Percentiles rank a stretch among this genome's conserved stretches.
Evolutionary conservation across 2,888 invertebrate species (phyloP).

Genomic region (Argynnis bischoffii): DNA sequence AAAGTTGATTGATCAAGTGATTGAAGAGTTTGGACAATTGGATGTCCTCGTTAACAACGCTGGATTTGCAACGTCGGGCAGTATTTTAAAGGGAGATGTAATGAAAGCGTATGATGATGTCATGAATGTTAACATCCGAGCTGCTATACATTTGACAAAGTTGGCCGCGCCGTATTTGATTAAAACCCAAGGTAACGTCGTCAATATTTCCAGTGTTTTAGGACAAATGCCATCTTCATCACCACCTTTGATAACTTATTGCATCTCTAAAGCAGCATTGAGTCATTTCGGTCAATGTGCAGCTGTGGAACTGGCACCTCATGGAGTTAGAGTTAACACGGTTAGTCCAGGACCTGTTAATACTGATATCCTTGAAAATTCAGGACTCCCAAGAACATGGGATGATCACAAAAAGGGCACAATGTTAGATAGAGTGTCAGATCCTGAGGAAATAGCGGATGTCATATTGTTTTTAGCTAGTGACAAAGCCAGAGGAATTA

Average conservation of each 20-base stretch:
- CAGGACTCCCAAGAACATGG: conserved; percentile 3
- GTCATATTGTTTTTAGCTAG: conserved; percentile 43
- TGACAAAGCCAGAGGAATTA: conserved; percentile 44
- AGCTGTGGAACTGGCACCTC: conserved; percentile 84
- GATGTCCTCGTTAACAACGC: conserved; percentile 49
- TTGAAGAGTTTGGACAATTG: conserved; percentile 43
- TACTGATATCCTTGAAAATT: conserved; percentile 41
- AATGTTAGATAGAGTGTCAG: conserved; percentile 44
- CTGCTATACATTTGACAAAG: conserved; percentile 46
- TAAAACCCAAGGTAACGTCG: conserved; percentile 52
- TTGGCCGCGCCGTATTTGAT: conserved; percentile 49
- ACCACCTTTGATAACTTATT: conserved; percentile 65
- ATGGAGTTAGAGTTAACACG: conserved; percentile 85
- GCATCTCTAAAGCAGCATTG: conserved; percentile 88
- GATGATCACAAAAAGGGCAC: conserved; percentile 45
- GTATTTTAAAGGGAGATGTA: conserved; percentile 40
- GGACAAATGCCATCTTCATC: conserved; percentile 20
- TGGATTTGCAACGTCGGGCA: conserved; percentile 35
- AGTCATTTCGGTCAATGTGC: conserved; percentile 88
- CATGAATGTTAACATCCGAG: conserved; percentile 51
- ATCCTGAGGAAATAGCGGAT: conserved; percentile 47
- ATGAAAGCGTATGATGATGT: conserved; percentile 48
- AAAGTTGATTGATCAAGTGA: conserved; percentile 39
- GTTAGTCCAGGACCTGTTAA: conserved; percentile 88
- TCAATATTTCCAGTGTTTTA: conserved; percentile 52